Evolutionary conservation across 2,113 vertebrate species (phyloP).

Genomic region (Jaculus jaculus): DNA sequence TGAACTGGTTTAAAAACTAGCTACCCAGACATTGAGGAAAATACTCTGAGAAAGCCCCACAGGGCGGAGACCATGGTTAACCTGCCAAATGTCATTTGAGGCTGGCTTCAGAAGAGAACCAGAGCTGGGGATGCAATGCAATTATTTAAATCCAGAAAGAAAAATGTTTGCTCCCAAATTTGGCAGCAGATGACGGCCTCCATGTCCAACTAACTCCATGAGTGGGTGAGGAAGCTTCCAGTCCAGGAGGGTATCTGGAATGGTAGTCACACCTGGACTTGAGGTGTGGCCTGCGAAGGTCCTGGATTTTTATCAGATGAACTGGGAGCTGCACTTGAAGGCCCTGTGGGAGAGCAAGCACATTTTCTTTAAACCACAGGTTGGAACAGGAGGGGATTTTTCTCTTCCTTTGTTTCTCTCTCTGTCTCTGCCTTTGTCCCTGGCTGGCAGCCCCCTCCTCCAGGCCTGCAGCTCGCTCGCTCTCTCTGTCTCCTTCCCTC

Average conservation of each 20-base stretch:
- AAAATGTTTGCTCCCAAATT: slow-evolving; percentile 79
- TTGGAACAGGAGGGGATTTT: slow-evolving; percentile 1
- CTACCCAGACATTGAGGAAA: slow-evolving; percentile 57
- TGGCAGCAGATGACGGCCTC: slow-evolving; percentile 64
- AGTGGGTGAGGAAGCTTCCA: background rate
- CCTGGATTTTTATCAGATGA: background rate
- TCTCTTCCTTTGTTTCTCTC: slow-evolving; percentile 69
- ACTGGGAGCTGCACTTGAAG: background rate
- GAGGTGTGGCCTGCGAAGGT: background rate
- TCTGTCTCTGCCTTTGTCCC: slow-evolving; percentile 63
- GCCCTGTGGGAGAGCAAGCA: background rate
- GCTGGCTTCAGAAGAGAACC: slow-evolving; percentile 72
- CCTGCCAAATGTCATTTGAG: slow-evolving; percentile 78
- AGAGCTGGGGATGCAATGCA: slow-evolving; percentile 66
- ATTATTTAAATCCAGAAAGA: slow-evolving; percentile 80
- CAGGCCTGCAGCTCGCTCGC: background rate
- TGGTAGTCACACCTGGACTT: background rate
- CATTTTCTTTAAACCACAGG: slow-evolving; percentile 48
- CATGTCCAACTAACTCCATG: background rate
- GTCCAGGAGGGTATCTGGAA: rapidly evolving
- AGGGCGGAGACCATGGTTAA: slow-evolving; percentile 54
- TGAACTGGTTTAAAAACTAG: slow-evolving; percentile 71
- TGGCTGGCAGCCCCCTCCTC: slow-evolving; percentile 40
- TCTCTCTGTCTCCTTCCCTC: background rate
- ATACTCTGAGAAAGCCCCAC: slow-evolving; percentile 72